Conservation (phyloP, 2,113 vertebrate genomes). For the Bos taurus region ARS-UCD2.0 NC_037338.1:67158501-67159000, state of each 20-base stretch:
- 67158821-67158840: background rate
- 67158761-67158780: background rate
- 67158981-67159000: background rate
- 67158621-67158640: background rate
- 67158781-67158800: background rate
- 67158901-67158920: background rate
- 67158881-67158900: background rate
- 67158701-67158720: background rate
- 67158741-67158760: background rate
- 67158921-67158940: background rate
- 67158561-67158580: background rate
- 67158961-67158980: background rate
- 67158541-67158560: background rate
- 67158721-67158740: background rate
- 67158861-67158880: background rate
- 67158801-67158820: background rate
- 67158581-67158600: background rate
- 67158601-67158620: background rate
- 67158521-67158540: background rate
- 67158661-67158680: background rate
- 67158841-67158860: background rate
- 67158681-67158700: background rate
- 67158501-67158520: background rate
- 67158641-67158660: background rate
- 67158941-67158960: background rate